These are phyloP conservation scores for Mythimna lalbum DNA, from an alignment of 2,888 invertebrate species.

Conservation along the genomic window DNA sequence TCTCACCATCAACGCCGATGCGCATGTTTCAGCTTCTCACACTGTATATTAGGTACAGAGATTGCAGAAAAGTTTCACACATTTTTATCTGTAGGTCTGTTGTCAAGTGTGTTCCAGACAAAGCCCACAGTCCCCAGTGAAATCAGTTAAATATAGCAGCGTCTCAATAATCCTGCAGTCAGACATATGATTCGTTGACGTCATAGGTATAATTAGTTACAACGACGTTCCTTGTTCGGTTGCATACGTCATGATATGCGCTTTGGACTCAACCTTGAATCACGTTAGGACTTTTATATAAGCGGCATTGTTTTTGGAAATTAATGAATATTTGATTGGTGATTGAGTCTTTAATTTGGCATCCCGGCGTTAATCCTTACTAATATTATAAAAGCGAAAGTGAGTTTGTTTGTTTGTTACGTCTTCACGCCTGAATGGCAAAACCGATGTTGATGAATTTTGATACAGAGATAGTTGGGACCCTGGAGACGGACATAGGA, in stretches of 20 bases:
- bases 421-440: too few species aligned
- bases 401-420: too few species aligned
- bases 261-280: slow-evolving; percentile 33
- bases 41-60: neutral
- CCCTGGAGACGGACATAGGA: too few species aligned
- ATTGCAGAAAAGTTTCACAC: neutral
- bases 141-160: slow-evolving; percentile 55
- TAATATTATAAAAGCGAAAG: too few species aligned
- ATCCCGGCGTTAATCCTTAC: neutral
- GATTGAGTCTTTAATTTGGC: slow-evolving; percentile 10
- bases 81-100: slow-evolving; percentile 2
- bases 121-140: slow-evolving; percentile 28
- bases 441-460: too few species aligned
- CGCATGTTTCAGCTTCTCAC: neutral
- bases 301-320: slow-evolving; percentile 20
- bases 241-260: slow-evolving; percentile 57
- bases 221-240: slow-evolving; percentile 69
- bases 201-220: slow-evolving; percentile 71
- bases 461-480: too few species aligned
- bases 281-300: slow-evolving; percentile 3
- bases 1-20: too few species aligned
- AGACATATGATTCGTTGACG: slow-evolving; percentile 72
- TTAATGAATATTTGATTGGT: slow-evolving; percentile 33
- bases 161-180: slow-evolving; percentile 60
- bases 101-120: slow-evolving; percentile 32